Base-by-base conservation (phyloP, 2,888 invertebrate species). In the Athetis lepigone region DNA sequence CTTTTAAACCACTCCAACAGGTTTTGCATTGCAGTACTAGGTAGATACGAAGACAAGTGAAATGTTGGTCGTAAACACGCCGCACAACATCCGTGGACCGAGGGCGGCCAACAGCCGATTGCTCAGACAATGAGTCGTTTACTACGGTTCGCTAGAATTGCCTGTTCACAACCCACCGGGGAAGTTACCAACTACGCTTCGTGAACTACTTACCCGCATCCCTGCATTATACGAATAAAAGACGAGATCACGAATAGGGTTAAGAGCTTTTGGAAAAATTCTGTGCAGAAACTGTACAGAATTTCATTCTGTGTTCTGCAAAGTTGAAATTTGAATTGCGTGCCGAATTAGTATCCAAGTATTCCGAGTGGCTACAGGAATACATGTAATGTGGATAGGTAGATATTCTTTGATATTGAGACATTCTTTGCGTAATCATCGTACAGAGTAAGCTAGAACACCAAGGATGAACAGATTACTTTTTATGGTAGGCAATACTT, bases 1-100 rank as follows among this genome's bases (percentile, higher is more conserved):
- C 65, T 77, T 61, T 72, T 51, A 66, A 75, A 75, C 75, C 55
- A 68, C 63, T 62, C 78, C 68, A 55, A 79, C 79, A 65, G 81
- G 79, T 80, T 80, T 63, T 56, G n/a, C 59, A 47, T 68, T 64
- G 65, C 75, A 71, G 60, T 68, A 70, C 19, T 64, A 50, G 33
- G 33, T 43, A 27, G 21, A 60, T 45, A 65, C 43, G 65, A 55
- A 54, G 37, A 46, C 57, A 61, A 70, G 80, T 76, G 77, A 79
- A 79, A 77, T 79, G 80, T 68, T 61, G 56, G 33, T n/a, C 37
- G 60, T 59, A 65, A 69, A 59, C 40, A 54, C 45, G 54, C 37
- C 25, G 37, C 37, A 46, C 52, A 42, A 51, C 43, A 63, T 51
- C 63, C 49, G 56, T n/a, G 47, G 42, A 25, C 23, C 40, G 42